Conservation (phyloP, 2,888 invertebrate species). For the Amblyteles armatorius region DNA sequence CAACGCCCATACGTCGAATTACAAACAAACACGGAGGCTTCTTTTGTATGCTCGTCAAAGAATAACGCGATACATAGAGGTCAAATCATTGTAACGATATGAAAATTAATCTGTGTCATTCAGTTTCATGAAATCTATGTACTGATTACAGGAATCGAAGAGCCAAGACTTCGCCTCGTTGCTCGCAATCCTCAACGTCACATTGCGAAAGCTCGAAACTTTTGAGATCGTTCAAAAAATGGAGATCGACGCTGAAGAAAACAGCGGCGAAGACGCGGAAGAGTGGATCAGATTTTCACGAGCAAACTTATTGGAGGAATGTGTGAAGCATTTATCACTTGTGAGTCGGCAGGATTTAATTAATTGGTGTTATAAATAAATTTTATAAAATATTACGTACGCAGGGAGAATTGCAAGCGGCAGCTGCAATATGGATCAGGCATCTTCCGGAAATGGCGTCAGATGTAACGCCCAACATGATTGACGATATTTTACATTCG, state of each 20-base stretch:
- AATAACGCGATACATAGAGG: constrained; percentile 74
- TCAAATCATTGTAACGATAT: constrained; percentile 25
- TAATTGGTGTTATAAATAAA: not conserved
- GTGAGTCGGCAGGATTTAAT: constrained; percentile 75
- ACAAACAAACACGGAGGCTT: constrained; percentile 78
- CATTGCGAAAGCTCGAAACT: constrained; percentile 83
- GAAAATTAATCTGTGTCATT: not conserved
- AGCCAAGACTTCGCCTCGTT: constrained; percentile 60
- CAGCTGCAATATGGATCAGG: constrained; percentile 82
- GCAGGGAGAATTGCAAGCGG: constrained; percentile 79
- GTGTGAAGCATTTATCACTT: constrained; percentile 81
- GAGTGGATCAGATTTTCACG: constrained; percentile 84
- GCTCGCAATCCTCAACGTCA: constrained; percentile 71
- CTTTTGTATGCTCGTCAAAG: constrained; percentile 81
- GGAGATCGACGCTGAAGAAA: constrained; percentile 67
- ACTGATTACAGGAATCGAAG: constrained; percentile 35
- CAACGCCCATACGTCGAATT: constrained; percentile 80
- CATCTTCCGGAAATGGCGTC: constrained; percentile 77
- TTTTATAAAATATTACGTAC: constrained; percentile 43
- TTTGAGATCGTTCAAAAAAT: constrained; percentile 80
- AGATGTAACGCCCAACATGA: constrained; percentile 72
- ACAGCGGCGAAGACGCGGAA: constrained; percentile 74
- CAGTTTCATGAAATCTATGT: not conserved
- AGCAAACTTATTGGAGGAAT: constrained; percentile 83
- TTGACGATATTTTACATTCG: constrained; percentile 73